Evolutionary conservation across 1,140 invertebrate species (phyloP), one percentile per base, ranked within the genome.

Genomic region (Oncopodura yosiiana): DNA sequence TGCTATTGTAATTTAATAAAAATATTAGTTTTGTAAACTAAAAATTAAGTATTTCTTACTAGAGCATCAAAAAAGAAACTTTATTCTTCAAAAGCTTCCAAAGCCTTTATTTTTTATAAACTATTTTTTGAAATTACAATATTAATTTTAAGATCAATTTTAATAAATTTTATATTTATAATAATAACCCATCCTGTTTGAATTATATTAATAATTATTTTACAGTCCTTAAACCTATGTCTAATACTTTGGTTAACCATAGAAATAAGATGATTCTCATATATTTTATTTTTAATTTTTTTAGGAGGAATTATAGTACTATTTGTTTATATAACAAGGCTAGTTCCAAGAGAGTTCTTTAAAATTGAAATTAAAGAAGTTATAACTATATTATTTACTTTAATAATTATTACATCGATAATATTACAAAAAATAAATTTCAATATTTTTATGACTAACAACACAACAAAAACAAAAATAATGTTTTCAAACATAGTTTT

Each of bases 11-110:
- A 50, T 65, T 65, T 61, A 65, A 58, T 30, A 27, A 65, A 61
- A 63, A 65, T 45, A 48, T 54, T 63, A 49, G 53, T 60, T 48
- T 65, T 65, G 63, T 64, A 65, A 64, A 58, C 49, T 44, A 61
- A 53, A 52, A 49, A 54, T 54, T 53, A 49, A 43, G n/a, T 4
- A 24, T 29, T 21, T 21, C 45, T 44, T 60, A 24, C 24, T 45
- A 55, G 57, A 42, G 19, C 30, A 29, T 44, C 48, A 49, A 58
- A 44, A 57, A 52, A 49, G 39, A 56, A 38, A 16, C 21, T 16
- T 45, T 16, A 26, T 45, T 53, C 49, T 49, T 60, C 45, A 0
- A 56, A 60, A 60, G 51, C 51, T 55, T 41, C 60, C 64, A 63
- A 66, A 66, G 49, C 24, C 52, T 34, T 51, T 44, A 63, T 63